Base-by-base conservation (phyloP, 2,797 vertebrate species). In the Sebastes nivosus region DNA sequence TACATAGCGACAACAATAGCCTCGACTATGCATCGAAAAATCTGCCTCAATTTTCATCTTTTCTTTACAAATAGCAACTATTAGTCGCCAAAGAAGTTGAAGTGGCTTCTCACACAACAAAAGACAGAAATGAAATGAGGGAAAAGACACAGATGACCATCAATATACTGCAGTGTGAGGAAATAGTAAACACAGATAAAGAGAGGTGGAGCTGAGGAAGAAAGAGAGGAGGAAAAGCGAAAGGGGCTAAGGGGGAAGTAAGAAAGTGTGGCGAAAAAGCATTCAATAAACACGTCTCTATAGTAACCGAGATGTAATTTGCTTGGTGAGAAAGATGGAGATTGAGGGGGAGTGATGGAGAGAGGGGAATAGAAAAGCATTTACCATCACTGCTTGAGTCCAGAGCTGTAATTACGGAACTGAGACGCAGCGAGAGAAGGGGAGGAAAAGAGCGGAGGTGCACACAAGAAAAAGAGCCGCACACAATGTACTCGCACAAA, bases 381-480 rank as follows among this genome's bases (percentile, higher is more conserved):
- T 96, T 95, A 96, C 95, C 91, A 88, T 93, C 96, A 89, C 95
- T 88, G 96, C 93, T 95, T 96, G 95, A 96, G 93, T 95, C 94
- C 94, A 94, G 93, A 89, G 93, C 94, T 95, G 94, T 96, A 96
- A 96, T 96, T 96, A 96, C 72, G 84, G 88, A 90, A 93, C 86
- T 87, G 91, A 93, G 92, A 93, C 75, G 77, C 86, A 83, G 90
- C 75, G 70, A 90, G 87, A 80, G 85, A 87, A 86, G 69, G 77
- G 80, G 83, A 80, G 80, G 85, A 86, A 83, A 83, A 80, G 76
- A 88, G 87, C 11, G 38, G 79, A 79, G 79, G 86, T 82, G 77
- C 72, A 87, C 77, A 79, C 65, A 68, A 81, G 77, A 79, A 77
- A 50, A 84, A 82, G 71, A 86, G 72, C 77, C 32, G 64, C 79